Percentiles rank a stretch among this genome's conserved stretches.
Conservation (phyloP, 1,140 invertebrate species). For the Heliothis subflexa region DNA sequence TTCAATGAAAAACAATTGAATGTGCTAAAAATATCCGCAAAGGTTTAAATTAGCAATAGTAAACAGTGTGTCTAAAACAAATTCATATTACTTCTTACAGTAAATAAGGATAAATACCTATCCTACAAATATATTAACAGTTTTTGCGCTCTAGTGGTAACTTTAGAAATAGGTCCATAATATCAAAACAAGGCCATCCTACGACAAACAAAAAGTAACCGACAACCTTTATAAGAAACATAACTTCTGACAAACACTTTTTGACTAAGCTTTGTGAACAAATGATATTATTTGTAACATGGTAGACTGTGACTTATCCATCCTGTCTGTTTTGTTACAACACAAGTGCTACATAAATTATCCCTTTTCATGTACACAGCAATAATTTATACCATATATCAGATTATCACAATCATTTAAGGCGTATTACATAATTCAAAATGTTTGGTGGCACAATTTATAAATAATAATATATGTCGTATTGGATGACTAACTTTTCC, state of each 20-base stretch:
- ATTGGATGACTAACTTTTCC: conserved; percentile 24
- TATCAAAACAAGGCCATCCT: background rate
- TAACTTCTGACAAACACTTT: background rate
- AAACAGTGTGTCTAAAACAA: background rate
- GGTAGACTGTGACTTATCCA: background rate
- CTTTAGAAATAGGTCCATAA: too few species aligned
- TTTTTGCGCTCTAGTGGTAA: too few species aligned
- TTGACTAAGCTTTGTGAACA: conserved; percentile 4
- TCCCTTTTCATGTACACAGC: background rate
- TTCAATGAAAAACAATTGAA: conserved; percentile 8
- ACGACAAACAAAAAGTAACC: conserved; percentile 18
- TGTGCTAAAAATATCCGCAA: background rate
- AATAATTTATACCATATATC: background rate
- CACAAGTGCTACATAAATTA: too few species aligned
- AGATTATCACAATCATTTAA: background rate
- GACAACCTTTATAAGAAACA: conserved; percentile 10
- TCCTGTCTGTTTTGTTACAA: background rate
- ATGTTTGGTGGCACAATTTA: background rate
- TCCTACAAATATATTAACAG: too few species aligned
- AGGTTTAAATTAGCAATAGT: background rate
- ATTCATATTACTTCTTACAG: too few species aligned
- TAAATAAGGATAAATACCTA: too few species aligned
- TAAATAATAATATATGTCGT: background rate
- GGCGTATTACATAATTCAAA: background rate
- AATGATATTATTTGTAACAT: background rate